Conservation (phyloP, 2,113 vertebrate species). For the Tetrao urogallus region DNA sequence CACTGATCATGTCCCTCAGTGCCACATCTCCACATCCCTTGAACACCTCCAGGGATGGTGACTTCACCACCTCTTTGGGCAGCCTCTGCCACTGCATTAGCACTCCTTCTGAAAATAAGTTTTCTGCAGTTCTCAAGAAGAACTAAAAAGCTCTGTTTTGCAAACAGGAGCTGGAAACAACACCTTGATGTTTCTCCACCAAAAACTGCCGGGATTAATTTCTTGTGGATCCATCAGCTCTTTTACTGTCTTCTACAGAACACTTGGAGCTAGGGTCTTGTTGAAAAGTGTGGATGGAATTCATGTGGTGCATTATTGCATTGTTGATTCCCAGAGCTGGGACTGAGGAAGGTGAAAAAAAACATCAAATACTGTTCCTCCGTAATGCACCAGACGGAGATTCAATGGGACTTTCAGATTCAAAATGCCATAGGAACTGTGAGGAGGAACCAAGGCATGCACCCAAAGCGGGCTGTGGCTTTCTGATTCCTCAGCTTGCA, state of each 20-base stretch:
- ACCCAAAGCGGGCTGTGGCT: background rate
- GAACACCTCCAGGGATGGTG: too few species aligned
- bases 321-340: background rate
- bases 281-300: background rate
- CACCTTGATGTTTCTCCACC: background rate
- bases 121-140: background rate
- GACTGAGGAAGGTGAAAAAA: background rate
- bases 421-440: background rate
- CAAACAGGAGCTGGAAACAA: background rate
- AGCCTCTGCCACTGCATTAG: too few species aligned
- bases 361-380: background rate
- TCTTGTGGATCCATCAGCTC: background rate
- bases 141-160: background rate
- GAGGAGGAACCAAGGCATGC: accelerated
- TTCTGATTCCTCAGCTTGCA: background rate
- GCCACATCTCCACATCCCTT: too few species aligned
- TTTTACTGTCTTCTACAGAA: background rate
- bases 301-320: background rate
- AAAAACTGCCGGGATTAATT: background rate
- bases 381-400: background rate
- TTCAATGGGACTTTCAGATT: background rate
- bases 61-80: too few species aligned
- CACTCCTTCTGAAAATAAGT: too few species aligned
- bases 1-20: too few species aligned
- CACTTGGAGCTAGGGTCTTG: background rate